Evolutionary conservation across 1,140 invertebrate genomes (phyloP), one percentile per base, ranked within the genome.

Genomic region (Orchestia grillus): DNA sequence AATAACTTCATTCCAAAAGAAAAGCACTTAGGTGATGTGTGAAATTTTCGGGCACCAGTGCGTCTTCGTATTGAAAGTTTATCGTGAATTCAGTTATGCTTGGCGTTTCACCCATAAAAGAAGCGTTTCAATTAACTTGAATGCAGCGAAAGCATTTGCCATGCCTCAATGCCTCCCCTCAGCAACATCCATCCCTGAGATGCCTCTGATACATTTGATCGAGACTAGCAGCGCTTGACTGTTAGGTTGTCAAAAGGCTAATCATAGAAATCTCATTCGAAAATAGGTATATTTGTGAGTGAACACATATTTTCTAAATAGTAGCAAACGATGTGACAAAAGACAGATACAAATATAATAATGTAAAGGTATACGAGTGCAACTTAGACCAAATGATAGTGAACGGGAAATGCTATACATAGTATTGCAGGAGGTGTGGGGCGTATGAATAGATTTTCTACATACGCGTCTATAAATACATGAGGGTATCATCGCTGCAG

Each of bases 271-370:
- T 94, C 88, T 90, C 43, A 94, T 94, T 94, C 92, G 92, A 94
- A 94, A 94, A 94, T 94, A 94, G 92, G 92, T 94, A 94, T 94
- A 94, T 94, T 94, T 44, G 92, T 94, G 44, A 47, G 92, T 94
- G 92, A 94, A 94, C 92, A 94, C 92, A 94, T 44, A 94, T 47
- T 94, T 94, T 94, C 43, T 94, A 44, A 44, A 15, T 45, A 44
- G 92, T 94, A 94, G 92, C 92, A 94, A 94, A 94, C 44, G 44
- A 94, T 94, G 92, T 94, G 92, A 47, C 47, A 94, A 94, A 94
- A 94, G 92, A 94, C 92, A 47, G 44, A 44, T 94, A 94, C 92
- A 94, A 94, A 94, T 42, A 91, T 44, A 40, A 45, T 45, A 94
- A 45, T 94, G 43, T 45, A 45, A 94, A 94, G 41, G 43, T 90